phyloP scores from a whole-genome alignment of 2,888 invertebrate genomes.

The Neoaliturus tenellus region DNA sequence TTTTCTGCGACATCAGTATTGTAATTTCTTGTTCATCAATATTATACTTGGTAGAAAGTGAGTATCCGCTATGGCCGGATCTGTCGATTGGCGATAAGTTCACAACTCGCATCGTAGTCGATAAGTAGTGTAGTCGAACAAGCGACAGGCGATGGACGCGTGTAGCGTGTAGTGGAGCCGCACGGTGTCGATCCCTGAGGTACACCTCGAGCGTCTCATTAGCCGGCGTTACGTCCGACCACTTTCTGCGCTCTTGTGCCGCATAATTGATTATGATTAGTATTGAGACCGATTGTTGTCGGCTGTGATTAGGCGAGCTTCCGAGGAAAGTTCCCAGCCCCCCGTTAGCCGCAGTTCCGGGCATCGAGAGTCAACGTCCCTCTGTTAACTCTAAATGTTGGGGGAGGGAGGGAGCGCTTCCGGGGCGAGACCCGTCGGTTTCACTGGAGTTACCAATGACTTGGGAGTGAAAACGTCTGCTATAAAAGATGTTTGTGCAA shows the following conservation, averaged over 20 bases:
- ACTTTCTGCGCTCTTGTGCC: not conserved
- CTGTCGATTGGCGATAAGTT: not conserved
- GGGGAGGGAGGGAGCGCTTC: not conserved
- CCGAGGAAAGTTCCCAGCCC: slow-evolving; percentile 11
- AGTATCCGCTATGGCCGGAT: not conserved
- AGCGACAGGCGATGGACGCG: not conserved
- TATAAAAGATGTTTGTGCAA: too few relatives aligned
- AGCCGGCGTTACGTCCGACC: not conserved
- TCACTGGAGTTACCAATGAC: too few relatives aligned
- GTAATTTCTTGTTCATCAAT: too few relatives aligned
- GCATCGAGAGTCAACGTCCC: slow-evolving; percentile 27
- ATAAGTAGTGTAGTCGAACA: not conserved
- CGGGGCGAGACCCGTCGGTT: not conserved
- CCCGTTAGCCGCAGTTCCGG: slow-evolving; percentile 9
- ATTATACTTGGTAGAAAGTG: too few relatives aligned
- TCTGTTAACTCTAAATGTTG: not conserved
- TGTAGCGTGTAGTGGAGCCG: not conserved
- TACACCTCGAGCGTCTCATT: not conserved
- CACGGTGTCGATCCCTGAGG: not conserved
- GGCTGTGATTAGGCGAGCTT: slow-evolving; percentile 9
- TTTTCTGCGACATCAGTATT: too few relatives aligned
- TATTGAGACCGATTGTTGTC: slow-evolving; percentile 15
- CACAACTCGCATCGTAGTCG: not conserved
- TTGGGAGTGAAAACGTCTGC: too few relatives aligned
- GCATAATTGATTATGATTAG: slow-evolving; percentile 33